Evolutionary conservation across 1,140 invertebrate species (phyloP), one percentile per base, ranked within the genome.

Genomic region (Drosophila kanapiae): DNA sequence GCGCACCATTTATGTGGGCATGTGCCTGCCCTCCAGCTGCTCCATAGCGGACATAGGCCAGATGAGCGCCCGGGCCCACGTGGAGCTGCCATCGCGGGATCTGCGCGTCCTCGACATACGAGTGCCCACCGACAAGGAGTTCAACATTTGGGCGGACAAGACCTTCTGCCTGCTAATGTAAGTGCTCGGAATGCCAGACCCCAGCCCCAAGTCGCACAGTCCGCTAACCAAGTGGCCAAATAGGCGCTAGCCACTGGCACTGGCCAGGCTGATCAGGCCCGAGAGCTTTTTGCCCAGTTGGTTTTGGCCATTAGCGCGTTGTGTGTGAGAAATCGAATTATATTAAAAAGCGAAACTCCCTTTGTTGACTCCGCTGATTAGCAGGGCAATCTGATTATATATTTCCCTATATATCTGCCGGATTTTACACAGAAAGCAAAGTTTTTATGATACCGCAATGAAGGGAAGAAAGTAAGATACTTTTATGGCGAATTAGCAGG

Each of bases 111-210:
- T 94, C 16, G 92, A 94, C 49, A 94, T 97, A 33, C 94, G 96
- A 43, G 95, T 96, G 38, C 96, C 95, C 1, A 93, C 95, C 56
- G 94, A 95, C 67, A 94, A 95, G 65, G 92, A 93, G 59, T 97
- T 96, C 80, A 93, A 95, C 57, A 95, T 96, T 78, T 95, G 94
- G 70, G 74, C 93, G 10, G 96, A 97, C 85, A 94, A 94, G 3
- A 95, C 96, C 3, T 97, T 97, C 93, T 95, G 95, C 92, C 94
- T 95, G 45, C 83, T 97, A 40, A 93, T 95, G 96, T 97, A 93
- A 95, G 95, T 84, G 5, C 5, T 29, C 49, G 9, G 11, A 13
- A 13, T 13, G 16, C n/a, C 14, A n/a, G 10, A n/a, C 27, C 3
- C 4, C 10, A 5, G 14, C 6, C 14, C 4, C 14, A 16, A 49